phyloP scores from a whole-genome alignment of 2,113 vertebrate species.

The Galeopterus variegatus region DNA sequence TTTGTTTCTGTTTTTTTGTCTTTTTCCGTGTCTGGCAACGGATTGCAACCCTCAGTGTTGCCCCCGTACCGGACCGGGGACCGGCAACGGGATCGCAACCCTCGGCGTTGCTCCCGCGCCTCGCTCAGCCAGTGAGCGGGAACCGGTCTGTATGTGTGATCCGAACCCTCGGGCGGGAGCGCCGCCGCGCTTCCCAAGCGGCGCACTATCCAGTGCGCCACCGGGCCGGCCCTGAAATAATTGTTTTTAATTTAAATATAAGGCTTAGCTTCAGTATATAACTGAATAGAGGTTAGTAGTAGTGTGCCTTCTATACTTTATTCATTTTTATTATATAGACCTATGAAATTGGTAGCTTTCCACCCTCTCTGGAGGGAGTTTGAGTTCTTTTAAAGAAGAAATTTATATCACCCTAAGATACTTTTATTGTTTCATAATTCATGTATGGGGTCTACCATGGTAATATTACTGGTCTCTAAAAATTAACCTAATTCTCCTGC shows the following conservation, averaged over 20 bases:
- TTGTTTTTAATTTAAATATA: conserved; percentile 62
- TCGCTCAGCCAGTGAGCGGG: no score
- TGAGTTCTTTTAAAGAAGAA: conserved; percentile 27
- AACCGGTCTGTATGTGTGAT: no score
- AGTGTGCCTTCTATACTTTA: background rate
- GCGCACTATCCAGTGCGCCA: no score
- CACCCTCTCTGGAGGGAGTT: background rate
- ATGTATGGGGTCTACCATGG: background rate
- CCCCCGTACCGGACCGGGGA: no score
- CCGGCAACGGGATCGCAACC: no score
- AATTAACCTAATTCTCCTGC: background rate
- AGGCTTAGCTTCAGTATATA: background rate
- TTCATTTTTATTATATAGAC: conserved; percentile 26
- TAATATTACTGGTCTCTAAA: conserved; percentile 39
- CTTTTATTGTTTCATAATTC: background rate
- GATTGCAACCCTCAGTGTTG: no score
- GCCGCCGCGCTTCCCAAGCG: no score
- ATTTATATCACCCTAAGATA: background rate
- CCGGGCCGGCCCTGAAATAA: no score
- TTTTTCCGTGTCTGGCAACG: no score
- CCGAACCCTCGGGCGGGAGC: no score
- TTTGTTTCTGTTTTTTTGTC: no score
- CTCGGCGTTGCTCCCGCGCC: no score
- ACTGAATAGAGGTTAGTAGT: background rate
- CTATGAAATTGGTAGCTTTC: background rate